Conservation (phyloP, 2,113 vertebrate species). For the Phalacrocorax carbo region DNA sequence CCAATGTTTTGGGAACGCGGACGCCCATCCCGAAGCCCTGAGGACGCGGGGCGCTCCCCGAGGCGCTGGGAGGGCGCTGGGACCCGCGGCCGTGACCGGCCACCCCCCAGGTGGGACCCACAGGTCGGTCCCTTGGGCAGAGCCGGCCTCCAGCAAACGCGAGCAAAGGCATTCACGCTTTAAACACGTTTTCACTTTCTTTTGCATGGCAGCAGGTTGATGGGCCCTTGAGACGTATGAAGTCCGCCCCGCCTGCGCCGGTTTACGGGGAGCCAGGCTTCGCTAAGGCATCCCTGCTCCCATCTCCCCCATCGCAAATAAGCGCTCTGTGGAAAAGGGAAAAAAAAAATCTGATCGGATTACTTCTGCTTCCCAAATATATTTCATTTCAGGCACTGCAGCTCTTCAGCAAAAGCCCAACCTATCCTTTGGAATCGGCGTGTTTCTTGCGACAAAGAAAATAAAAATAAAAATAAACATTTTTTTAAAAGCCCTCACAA, state of each 20-base stretch:
- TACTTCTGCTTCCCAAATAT: neutral
- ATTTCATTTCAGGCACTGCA: neutral
- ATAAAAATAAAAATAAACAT: no score
- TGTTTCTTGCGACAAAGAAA: neutral
- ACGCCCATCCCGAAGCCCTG: neutral
- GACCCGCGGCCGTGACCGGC: rapidly evolving
- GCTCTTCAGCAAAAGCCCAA: neutral
- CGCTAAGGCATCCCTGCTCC: neutral
- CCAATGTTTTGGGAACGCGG: neutral
- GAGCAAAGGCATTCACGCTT: neutral
- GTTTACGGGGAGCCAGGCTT: neutral
- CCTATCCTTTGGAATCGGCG: rapidly evolving
- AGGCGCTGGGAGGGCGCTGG: rapidly evolving
- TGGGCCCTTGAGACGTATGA: neutral
- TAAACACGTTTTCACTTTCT: neutral
- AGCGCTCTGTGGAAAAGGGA: neutral
- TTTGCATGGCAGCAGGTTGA: neutral
- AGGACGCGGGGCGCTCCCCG: rapidly evolving
- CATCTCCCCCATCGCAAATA: neutral
- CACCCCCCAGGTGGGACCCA: rapidly evolving
- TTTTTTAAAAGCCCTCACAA: neutral
- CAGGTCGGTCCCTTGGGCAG: neutral
- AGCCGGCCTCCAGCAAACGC: neutral
- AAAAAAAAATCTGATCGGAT: neutral
- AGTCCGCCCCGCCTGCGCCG: rapidly evolving